Percentiles rank a stretch among this genome's conserved stretches.
These are phyloP conservation scores for Caenorhabditis sp. DNA, from an alignment of 2,888 invertebrate species.

Conservation along the genomic window DNA sequence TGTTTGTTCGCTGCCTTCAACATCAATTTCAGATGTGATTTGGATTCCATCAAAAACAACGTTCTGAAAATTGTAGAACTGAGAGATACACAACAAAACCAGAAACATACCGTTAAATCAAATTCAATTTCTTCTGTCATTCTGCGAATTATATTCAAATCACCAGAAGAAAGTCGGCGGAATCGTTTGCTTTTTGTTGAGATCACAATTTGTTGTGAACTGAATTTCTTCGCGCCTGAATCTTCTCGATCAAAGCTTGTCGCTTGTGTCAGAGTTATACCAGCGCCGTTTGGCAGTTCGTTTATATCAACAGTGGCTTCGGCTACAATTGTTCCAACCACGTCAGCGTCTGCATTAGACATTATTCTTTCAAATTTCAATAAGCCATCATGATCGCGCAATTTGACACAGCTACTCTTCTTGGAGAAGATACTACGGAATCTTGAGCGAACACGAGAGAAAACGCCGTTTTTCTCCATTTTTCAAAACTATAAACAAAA, in stretches of 20 bases:
- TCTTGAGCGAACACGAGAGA: conserved; percentile 33
- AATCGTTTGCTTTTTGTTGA: conserved; percentile 14
- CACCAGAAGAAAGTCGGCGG: conserved; percentile 26
- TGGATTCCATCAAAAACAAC: conserved; percentile 27
- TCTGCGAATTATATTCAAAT: conserved; percentile 29
- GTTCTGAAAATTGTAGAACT: conserved; percentile 13
- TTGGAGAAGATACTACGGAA: conserved; percentile 44
- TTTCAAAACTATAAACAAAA: background rate
- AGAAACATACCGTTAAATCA: conserved; percentile 14
- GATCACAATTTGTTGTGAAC: background rate
- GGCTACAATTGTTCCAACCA: conserved; percentile 27
- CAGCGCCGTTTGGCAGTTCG: conserved; percentile 22
- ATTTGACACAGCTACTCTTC: conserved; percentile 33
- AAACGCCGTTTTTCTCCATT: conserved; percentile 40
- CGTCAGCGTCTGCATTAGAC: conserved; percentile 23
- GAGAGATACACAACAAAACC: background rate
- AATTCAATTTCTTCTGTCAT: conserved; percentile 38
- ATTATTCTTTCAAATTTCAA: conserved; percentile 7
- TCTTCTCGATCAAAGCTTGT: conserved; percentile 5
- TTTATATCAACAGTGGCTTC: conserved; percentile 22
- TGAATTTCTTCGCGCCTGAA: background rate
- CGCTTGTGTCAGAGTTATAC: conserved; percentile 22
- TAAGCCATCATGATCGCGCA: conserved; percentile 29
- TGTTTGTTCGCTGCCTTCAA: conserved; percentile 19
- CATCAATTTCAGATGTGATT: conserved; percentile 26